phyloP scores from a whole-genome alignment of 2,888 invertebrate species.

The Protophormia terraenovae region DNA sequence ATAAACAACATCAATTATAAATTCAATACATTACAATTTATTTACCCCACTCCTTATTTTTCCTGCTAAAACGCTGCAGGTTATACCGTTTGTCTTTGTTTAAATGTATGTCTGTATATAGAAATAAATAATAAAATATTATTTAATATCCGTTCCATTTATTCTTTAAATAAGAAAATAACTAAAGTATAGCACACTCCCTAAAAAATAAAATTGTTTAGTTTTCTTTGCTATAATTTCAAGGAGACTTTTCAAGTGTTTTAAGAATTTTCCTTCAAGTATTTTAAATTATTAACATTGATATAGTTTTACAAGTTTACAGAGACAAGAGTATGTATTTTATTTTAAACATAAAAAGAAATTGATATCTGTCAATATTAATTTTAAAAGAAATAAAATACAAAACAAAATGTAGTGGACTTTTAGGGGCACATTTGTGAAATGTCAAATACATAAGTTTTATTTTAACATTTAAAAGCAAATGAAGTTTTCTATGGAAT shows the following conservation, averaged over 20 bases:
- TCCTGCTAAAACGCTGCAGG: neutral
- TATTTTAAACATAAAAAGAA: neutral
- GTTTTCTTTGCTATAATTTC: neutral
- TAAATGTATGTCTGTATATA: neutral
- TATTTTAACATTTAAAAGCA: neutral
- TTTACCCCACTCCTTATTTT: neutral
- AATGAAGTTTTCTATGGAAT: neutral
- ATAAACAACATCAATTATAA: constrained; percentile 1
- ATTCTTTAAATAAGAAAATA: no score
- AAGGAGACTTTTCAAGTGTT: neutral
- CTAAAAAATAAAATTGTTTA: neutral
- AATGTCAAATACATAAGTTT: neutral
- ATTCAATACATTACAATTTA: neutral
- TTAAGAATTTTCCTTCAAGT: neutral
- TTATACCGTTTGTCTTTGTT: neutral
- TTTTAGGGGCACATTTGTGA: neutral
- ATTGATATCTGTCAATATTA: neutral
- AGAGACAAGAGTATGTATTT: neutral
- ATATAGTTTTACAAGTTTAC: neutral
- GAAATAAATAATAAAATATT: constrained; percentile 1
- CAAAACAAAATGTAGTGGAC: neutral
- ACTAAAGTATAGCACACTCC: neutral
- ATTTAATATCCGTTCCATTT: constrained; percentile 5
- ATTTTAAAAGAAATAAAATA: neutral
- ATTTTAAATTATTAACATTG: neutral